phyloP scores from a whole-genome alignment of 2,113 vertebrate genomes.

The Candoia aspera region DNA sequence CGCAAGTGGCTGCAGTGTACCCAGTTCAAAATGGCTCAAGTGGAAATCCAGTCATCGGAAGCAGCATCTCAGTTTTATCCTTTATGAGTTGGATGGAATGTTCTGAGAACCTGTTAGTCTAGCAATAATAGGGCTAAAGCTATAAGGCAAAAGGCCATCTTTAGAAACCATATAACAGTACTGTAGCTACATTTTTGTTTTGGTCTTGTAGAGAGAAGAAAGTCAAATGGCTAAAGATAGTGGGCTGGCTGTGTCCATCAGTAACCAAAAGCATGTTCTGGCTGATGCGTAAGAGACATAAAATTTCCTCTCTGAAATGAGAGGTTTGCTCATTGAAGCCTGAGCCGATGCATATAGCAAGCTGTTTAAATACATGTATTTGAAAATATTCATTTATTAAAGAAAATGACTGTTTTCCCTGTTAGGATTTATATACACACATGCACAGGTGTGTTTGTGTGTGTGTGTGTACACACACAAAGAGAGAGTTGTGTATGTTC shows the following conservation, averaged over 20 bases:
- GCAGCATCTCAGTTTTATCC: slow-evolving; percentile 98
- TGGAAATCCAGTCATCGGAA: slow-evolving; percentile 98
- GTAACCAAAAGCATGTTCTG: slow-evolving; percentile 12
- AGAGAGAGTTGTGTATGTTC: slow-evolving; percentile 64
- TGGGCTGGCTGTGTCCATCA: slow-evolving; percentile 44
- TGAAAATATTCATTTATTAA: slow-evolving; percentile 76
- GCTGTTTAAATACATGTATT: slow-evolving; percentile 69
- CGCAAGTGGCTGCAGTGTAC: slow-evolving; percentile 98
- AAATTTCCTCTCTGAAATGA: slow-evolving; percentile 23
- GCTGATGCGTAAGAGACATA: slow-evolving; percentile 22
- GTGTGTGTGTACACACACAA: slow-evolving; percentile 58
- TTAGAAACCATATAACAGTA: slow-evolving; percentile 65
- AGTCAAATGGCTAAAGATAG: slow-evolving; percentile 47
- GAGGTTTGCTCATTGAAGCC: slow-evolving; percentile 13
- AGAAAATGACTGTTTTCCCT: slow-evolving; percentile 71
- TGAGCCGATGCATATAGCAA: slow-evolving; percentile 69
- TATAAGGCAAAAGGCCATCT: slow-evolving; percentile 67
- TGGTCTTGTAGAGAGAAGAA: slow-evolving; percentile 67
- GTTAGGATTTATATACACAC: slow-evolving; percentile 71
- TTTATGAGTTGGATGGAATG: slow-evolving; percentile 79
- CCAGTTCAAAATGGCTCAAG: slow-evolving; percentile 99
- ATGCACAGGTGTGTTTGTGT: background rate
- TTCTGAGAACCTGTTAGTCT: slow-evolving; percentile 71
- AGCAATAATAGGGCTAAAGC: slow-evolving; percentile 80
- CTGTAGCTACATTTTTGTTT: slow-evolving; percentile 74